These are phyloP conservation scores for Phengaris alcon DNA, from an alignment of 2,888 invertebrate species.

Conservation along the genomic window DNA sequence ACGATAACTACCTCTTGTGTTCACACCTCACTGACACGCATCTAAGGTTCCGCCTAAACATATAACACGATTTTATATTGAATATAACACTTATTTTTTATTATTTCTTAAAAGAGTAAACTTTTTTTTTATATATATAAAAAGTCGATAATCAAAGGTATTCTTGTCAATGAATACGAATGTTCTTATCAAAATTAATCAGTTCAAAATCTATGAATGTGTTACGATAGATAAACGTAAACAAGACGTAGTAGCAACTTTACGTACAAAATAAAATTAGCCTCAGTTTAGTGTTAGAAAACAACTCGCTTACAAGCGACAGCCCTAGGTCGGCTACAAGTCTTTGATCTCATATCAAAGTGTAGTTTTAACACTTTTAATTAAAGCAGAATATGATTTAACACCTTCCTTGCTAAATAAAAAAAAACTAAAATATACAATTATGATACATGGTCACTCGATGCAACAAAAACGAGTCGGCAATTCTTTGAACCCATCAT, in stretches of 20 bases:
- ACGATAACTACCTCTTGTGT: constrained; percentile 14
- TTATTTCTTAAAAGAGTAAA: neutral
- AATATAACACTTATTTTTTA: neutral
- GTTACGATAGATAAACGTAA: no score
- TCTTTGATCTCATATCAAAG: constrained; percentile 10
- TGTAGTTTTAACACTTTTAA: constrained; percentile 12
- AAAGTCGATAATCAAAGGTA: no score
- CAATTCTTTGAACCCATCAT: neutral
- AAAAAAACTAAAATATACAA: neutral
- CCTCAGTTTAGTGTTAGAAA: neutral
- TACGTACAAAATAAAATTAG: no score
- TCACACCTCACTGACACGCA: constrained; percentile 9
- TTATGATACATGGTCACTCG: neutral
- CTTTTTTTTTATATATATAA: neutral
- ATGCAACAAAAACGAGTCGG: neutral
- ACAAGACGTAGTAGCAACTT: no score
- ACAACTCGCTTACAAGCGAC: neutral
- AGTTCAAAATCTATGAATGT: no score
- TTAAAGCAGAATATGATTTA: neutral
- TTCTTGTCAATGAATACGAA: no score
- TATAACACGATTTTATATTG: neutral
- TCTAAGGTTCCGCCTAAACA: constrained; percentile 15
- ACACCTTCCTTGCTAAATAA: no score
- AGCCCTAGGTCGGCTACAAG: neutral
- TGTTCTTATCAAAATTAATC: no score